These are phyloP conservation scores for Andrena bucephala DNA, from an alignment of 2,888 invertebrate species.

Conservation along the genomic window DNA sequence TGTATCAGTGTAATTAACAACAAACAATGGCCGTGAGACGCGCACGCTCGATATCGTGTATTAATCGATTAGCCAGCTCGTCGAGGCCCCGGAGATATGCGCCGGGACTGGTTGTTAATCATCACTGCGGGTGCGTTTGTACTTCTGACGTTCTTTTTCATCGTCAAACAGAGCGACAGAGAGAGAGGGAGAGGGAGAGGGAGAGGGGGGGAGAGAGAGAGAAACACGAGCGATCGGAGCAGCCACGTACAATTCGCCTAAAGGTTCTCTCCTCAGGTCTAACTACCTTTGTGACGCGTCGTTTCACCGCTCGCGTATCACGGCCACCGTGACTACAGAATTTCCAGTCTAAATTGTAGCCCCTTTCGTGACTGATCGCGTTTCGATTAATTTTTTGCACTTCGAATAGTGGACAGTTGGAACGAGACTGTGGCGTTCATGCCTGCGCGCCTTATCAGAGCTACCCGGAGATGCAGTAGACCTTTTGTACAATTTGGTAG, in stretches of 20 bases:
- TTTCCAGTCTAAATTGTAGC: background rate
- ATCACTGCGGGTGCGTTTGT: constrained; percentile 78
- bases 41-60: constrained; percentile 77
- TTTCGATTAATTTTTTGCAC: constrained; percentile 41
- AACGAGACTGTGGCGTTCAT: background rate
- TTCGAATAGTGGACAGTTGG: background rate
- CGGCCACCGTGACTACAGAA: constrained; percentile 40
- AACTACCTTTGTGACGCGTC: constrained; percentile 67
- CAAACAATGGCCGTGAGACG: constrained; percentile 80
- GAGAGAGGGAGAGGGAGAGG: too few species aligned
- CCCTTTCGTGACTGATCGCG: constrained; percentile 32
- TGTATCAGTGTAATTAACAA: constrained; percentile 81
- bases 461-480: too few species aligned
- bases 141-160: constrained; percentile 64
- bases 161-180: constrained; percentile 19
- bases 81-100: constrained; percentile 72
- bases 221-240: constrained; percentile 23
- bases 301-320: constrained; percentile 39
- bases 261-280: constrained; percentile 48
- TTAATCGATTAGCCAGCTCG: constrained; percentile 78
- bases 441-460: too few species aligned
- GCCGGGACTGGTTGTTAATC: constrained; percentile 78
- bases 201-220: constrained; percentile 10
- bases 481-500: too few species aligned
- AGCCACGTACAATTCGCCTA: constrained; percentile 54